Percentiles rank a stretch among this genome's conserved stretches.
Evolutionary conservation across 2,797 vertebrate genomes (phyloP).

Genomic region (Mergus octosetaceus): DNA sequence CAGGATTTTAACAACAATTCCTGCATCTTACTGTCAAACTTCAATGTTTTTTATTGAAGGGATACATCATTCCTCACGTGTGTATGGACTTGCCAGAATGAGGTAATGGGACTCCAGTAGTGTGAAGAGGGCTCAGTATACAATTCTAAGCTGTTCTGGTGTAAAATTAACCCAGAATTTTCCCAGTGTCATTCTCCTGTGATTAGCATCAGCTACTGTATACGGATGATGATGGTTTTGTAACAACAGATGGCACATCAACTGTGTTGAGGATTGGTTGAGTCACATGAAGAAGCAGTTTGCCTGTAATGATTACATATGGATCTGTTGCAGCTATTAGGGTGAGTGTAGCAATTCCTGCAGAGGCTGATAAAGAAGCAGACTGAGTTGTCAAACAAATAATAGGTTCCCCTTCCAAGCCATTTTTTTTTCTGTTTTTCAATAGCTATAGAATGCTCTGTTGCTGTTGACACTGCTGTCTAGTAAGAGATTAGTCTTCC

Average conservation of each 20-base stretch:
- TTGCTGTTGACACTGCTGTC: not conserved
- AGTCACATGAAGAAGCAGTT: accelerated
- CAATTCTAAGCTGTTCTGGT: not conserved
- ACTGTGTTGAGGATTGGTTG: not conserved
- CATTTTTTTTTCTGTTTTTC: not conserved
- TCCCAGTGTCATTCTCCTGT: not conserved
- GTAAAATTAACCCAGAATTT: not conserved
- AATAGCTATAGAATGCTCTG: not conserved
- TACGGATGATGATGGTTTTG: not conserved
- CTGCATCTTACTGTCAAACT: not conserved
- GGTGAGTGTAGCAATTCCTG: not conserved
- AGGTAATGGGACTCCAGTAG: not conserved
- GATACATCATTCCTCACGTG: not conserved
- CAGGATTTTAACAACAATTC: not conserved
- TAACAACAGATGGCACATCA: not conserved
- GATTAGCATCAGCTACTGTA: not conserved
- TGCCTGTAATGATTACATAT: not conserved
- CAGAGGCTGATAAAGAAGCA: not conserved
- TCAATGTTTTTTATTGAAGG: not conserved
- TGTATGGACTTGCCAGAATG: not conserved
- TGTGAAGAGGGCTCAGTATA: not conserved
- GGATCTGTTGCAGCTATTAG: not conserved
- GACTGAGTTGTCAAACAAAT: not conserved
- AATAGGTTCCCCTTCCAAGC: not conserved
- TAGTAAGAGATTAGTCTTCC: not conserved